Evolutionary conservation across 2,888 invertebrate species (phyloP).

Genomic region (Chalcis sispes): DNA sequence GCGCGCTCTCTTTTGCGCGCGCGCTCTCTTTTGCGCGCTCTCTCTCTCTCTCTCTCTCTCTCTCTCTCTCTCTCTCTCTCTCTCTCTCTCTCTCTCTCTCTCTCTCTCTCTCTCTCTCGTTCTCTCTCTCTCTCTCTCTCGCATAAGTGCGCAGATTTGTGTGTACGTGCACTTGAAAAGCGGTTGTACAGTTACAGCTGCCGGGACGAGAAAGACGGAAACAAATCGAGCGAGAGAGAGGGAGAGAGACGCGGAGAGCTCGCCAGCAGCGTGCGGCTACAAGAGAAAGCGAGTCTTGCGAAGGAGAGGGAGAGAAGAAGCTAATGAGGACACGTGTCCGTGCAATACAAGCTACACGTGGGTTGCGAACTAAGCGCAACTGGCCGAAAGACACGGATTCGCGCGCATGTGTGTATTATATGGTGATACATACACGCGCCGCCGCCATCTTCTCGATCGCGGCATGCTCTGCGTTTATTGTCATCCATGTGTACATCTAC

Average conservation of each 20-base stretch:
- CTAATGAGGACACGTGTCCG: slow-evolving; percentile 57
- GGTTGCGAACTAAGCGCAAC: slow-evolving; percentile 17
- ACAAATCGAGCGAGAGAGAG: neutral
- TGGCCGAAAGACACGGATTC: too few species aligned
- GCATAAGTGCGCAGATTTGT: neutral
- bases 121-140: too few species aligned
- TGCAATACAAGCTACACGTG: slow-evolving; percentile 54
- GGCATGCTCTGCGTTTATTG: too few species aligned
- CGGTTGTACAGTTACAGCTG: slow-evolving; percentile 6
- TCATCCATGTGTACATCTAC: too few species aligned
- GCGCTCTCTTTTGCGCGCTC: too few species aligned
- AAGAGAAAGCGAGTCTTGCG: slow-evolving; percentile 1
- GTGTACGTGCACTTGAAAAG: slow-evolving; percentile 33
- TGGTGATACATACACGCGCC: too few species aligned
- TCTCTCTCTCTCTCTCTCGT: too few species aligned
- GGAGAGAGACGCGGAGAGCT: neutral
- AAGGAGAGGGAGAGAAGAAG: neutral
- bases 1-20: neutral
- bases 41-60: too few species aligned
- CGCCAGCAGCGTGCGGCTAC: neutral
- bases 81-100: too few species aligned
- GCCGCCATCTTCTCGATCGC: neutral
- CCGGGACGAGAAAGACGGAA: too few species aligned
- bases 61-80: too few species aligned
- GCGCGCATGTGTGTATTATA: neutral